These are phyloP conservation scores for Nomada fabriciana DNA, from an alignment of 2,888 invertebrate genomes.

Conservation along the genomic window DNA sequence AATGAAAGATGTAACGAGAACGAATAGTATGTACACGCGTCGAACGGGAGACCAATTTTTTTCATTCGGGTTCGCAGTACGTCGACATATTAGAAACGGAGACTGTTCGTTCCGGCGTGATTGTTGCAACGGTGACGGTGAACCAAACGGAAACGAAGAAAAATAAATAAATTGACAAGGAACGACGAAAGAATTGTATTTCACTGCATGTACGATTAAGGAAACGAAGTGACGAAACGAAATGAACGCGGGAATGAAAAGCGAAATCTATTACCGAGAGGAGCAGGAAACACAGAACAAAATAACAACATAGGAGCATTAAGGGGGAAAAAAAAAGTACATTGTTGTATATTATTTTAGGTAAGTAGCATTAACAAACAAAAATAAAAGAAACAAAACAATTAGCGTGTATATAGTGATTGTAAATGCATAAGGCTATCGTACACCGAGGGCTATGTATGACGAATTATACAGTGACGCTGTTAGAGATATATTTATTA, in stretches of 20 bases:
- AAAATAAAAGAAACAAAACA: not conserved
- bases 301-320: constrained; percentile 47
- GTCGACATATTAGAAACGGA: not conserved
- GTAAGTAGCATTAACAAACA: constrained; percentile 70
- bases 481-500: constrained; percentile 83
- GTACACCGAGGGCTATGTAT: constrained; percentile 73
- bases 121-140: not conserved
- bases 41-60: constrained; percentile 44
- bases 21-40: not conserved
- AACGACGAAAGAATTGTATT: not conserved
- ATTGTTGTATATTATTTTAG: constrained; percentile 80
- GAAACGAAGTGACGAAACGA: constrained; percentile 5
- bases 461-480: constrained; percentile 74
- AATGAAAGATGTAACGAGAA: not conserved
- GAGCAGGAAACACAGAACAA: not conserved
- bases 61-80: constrained; percentile 19
- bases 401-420: constrained; percentile 81
- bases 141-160: not conserved
- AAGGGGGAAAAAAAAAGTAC: constrained; percentile 55
- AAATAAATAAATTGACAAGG: not conserved
- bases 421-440: constrained; percentile 78
- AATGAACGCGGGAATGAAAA: not conserved
- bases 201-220: not conserved
- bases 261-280: constrained; percentile 42
- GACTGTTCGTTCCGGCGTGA: not conserved